Conservation (phyloP, 1,140 invertebrate genomes). For the Drosophila fuyamai region DNA sequence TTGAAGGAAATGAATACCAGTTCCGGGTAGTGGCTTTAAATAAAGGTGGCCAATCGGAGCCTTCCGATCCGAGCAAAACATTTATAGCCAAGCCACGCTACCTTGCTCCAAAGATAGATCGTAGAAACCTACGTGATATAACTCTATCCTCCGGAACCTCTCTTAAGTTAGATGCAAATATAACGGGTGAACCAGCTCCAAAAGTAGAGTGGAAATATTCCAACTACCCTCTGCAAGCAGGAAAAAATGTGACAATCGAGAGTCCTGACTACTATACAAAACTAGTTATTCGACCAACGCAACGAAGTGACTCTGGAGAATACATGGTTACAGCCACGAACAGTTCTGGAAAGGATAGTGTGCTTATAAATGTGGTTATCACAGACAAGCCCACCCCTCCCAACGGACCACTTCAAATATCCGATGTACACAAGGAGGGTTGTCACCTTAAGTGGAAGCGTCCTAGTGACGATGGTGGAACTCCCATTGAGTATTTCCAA, state of each 20-base stretch:
- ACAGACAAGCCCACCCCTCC: slow-evolving; percentile 95
- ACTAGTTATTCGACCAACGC: slow-evolving; percentile 92
- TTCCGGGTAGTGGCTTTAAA: slow-evolving; percentile 99
- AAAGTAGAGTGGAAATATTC: slow-evolving; percentile 94
- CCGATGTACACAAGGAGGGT: slow-evolving; percentile 96
- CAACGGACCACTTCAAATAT: slow-evolving; percentile 94
- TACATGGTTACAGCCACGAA: slow-evolving; percentile 95
- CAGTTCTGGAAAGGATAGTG: slow-evolving; percentile 94
- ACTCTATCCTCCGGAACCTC: slow-evolving; percentile 95
- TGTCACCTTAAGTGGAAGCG: slow-evolving; percentile 98
- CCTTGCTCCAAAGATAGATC: slow-evolving; percentile 97
- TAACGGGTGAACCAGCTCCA: slow-evolving; percentile 96
- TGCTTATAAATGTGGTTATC: slow-evolving; percentile 95
- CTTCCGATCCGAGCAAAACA: slow-evolving; percentile 93
- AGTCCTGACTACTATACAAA: slow-evolving; percentile 95
- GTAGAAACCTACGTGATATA: slow-evolving; percentile 94
- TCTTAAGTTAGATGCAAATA: slow-evolving; percentile 95
- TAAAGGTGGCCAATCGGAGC: slow-evolving; percentile 96
- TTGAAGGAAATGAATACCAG: slow-evolving; percentile 99
- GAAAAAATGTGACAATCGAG: slow-evolving; percentile 89
- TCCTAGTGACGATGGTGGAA: slow-evolving; percentile 94
- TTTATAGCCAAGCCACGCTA: slow-evolving; percentile 96
- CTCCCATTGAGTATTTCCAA: slow-evolving; percentile 96
- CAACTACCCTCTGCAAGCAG: slow-evolving; percentile 86
- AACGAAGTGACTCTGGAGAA: slow-evolving; percentile 93